Base-by-base conservation (phyloP, 2,888 invertebrate species). In the Anthophora plumipes region DNA sequence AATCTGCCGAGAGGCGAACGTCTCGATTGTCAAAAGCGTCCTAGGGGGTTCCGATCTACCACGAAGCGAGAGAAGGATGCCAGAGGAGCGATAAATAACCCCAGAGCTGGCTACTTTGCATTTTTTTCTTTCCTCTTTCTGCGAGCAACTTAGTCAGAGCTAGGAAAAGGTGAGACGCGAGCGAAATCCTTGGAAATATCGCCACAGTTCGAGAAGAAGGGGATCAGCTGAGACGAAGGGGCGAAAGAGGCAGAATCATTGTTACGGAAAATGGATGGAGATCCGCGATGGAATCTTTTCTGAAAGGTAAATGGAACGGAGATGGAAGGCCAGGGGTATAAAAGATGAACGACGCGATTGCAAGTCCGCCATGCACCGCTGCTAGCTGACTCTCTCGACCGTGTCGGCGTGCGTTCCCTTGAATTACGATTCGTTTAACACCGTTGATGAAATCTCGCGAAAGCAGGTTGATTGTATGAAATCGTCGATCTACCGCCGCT, bases 61-160 rank as follows among this genome's bases (percentile, higher is more conserved):
- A 8, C 6, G 59, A 54, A 69, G 64, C 50, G 60, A 0, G 60
- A 70, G 14, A 63, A 37, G 61, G 59, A 37, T 59, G 57, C n/a
- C n/a, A 67, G 69, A 37, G 61, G 25, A 54, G 67, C 84, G 84
- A 89, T 91, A 90, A 90, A 91, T 91, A 90, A 89, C 71, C 73
- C 76, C 70, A 67, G 80, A 72, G 77, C 76, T 83, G 64, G 79
- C 83, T 70, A 88, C 82, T 90, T 89, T 84, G 84, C 85, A 86
- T 90, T 87, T 90, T 87, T 89, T 88, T n/a, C n/a, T n/a, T n/a
- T n/a, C n/a, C n/a, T n/a, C n/a, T n/a, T 86, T 87, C 81, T 70
- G 11, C 60, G 46, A 9, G 22, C 48, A 66, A 57, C 70, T 69
- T 59, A 8, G 25, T 63, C 46, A 55, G 48, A 48, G 17, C 25